phyloP scores from a whole-genome alignment of 2,113 vertebrate species.

The Salminus brasiliensis region DNA sequence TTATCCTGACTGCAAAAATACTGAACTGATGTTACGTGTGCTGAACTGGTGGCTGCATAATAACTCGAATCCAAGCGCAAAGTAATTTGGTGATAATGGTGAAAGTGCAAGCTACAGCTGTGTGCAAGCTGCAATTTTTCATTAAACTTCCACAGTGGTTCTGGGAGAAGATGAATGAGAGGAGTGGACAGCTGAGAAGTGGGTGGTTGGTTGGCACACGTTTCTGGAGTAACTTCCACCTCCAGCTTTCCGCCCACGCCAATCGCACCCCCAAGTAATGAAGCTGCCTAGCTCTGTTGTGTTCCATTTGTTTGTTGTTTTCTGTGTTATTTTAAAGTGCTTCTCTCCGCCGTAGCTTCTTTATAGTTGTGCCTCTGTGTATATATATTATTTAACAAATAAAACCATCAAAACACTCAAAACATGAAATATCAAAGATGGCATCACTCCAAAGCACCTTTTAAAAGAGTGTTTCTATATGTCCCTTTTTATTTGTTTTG shows the following conservation, averaged over 20 bases:
- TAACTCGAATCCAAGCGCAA: neutral
- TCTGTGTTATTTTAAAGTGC: neutral
- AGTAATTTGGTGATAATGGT: conserved; percentile 15
- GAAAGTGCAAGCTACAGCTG: conserved; percentile 4
- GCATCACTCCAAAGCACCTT: too few relatives aligned
- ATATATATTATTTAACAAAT: too few relatives aligned
- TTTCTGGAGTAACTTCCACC: conserved; percentile 47
- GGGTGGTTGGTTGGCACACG: conserved; percentile 31
- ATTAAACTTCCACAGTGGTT: conserved; percentile 37
- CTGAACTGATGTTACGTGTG: neutral
- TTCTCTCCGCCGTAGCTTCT: too few relatives aligned
- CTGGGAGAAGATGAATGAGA: conserved; percentile 44
- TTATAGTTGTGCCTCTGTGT: too few relatives aligned
- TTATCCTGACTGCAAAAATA: too few relatives aligned
- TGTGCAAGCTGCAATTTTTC: conserved; percentile 33
- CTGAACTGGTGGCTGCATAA: neutral
- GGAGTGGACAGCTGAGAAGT: conserved; percentile 49
- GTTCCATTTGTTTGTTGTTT: neutral
- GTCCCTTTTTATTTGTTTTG: too few relatives aligned
- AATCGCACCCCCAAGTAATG: conserved; percentile 26
- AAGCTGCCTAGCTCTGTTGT: neutral
- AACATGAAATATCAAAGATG: too few relatives aligned
- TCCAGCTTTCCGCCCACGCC: conserved; percentile 29
- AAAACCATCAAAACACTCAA: too few relatives aligned
- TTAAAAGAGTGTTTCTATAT: too few relatives aligned